These are phyloP conservation scores for Drosophila kepulauana DNA, from an alignment of 1,140 invertebrate genomes.

Conservation along the genomic window DNA sequence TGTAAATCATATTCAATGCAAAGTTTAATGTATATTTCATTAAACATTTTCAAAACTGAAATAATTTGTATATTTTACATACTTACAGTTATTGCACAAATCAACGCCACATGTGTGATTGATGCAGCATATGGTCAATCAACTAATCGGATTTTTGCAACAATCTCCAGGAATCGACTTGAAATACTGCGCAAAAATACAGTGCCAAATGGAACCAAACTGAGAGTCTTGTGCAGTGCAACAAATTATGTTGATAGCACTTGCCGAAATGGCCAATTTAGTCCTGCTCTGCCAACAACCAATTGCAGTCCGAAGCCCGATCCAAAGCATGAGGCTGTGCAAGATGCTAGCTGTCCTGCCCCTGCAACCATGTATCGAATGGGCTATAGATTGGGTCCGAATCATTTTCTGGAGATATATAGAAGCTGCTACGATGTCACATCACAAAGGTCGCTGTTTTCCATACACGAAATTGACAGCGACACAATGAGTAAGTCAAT, in stretches of 20 bases:
- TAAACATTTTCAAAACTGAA: too few species aligned
- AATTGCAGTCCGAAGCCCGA: background rate
- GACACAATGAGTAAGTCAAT: background rate
- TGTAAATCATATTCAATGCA: too few species aligned
- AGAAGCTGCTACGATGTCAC: background rate
- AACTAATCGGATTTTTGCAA: background rate
- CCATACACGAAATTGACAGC: background rate
- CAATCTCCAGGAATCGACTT: background rate
- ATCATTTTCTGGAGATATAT: background rate
- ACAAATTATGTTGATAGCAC: background rate
- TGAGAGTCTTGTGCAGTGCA: background rate
- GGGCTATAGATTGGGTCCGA: background rate
- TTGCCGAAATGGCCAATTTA: background rate
- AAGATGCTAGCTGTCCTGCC: background rate
- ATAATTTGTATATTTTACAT: background rate
- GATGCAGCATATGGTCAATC: background rate
- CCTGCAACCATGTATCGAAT: background rate
- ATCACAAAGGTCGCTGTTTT: background rate
- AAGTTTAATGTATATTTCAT: too few species aligned
- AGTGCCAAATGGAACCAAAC: background rate
- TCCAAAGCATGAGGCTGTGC: background rate
- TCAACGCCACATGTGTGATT: conserved; percentile 26
- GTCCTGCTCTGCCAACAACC: background rate
- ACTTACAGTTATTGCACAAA: background rate
- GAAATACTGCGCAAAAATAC: background rate